Evolutionary conservation across 2,888 invertebrate genomes (phyloP).

Genomic region (Mamestra brassicae): DNA sequence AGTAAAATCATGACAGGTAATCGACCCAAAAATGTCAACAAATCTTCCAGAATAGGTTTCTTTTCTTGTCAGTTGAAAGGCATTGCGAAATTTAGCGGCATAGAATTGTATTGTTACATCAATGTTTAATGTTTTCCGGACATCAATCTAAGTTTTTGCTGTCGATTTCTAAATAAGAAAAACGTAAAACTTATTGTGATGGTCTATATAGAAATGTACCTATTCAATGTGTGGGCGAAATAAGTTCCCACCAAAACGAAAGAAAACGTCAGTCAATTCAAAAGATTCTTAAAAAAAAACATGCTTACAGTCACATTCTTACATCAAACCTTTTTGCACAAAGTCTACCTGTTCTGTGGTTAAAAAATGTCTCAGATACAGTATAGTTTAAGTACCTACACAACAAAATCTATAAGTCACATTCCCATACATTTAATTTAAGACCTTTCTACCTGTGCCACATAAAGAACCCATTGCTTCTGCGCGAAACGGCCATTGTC

Average conservation of each 20-base stretch:
- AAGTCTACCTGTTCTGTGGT: constrained; percentile 55
- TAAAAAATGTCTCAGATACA: constrained; percentile 31
- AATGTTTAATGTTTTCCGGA: constrained; percentile 51
- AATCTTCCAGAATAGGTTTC: constrained; percentile 4
- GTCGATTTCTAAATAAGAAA: constrained; percentile 28
- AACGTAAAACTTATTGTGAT: constrained; percentile 24
- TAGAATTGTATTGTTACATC: constrained; percentile 30
- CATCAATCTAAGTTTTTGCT: constrained; percentile 38
- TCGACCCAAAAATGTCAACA: constrained; percentile 28
- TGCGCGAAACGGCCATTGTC: constrained; percentile 85
- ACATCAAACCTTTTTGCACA: constrained; percentile 51
- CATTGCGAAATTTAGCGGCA: constrained; percentile 33
- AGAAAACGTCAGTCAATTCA: constrained; percentile 26
- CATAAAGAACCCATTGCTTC: constrained; percentile 75
- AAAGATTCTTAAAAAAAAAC: constrained; percentile 30
- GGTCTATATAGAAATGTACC: not conserved
- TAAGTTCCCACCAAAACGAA: constrained; percentile 61
- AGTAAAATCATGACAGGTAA: constrained; percentile 20
- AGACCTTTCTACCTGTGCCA: constrained; percentile 72
- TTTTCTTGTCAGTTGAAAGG: constrained; percentile 15
- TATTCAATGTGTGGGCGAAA: constrained; percentile 39
- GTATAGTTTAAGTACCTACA: constrained; percentile 38
- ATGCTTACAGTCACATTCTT: not conserved
- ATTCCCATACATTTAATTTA: constrained; percentile 66
- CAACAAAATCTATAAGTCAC: constrained; percentile 72